Percentiles rank a stretch among this genome's conserved stretches.
Conservation (phyloP, 1,140 invertebrate species). For the Telenomus remus region DNA sequence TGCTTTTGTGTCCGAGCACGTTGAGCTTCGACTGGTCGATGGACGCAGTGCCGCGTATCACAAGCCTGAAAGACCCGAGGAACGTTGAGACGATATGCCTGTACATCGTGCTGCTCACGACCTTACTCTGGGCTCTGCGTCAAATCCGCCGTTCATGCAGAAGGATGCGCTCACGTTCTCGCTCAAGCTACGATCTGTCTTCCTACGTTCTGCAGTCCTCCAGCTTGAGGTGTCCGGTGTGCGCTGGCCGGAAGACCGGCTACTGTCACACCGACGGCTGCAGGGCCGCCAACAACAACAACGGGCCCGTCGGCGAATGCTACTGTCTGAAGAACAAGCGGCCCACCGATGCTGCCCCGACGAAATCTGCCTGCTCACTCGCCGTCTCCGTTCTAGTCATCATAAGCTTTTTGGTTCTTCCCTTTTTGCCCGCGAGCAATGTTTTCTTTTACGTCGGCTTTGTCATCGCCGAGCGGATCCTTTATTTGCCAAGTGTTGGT, state of each 20-base stretch:
- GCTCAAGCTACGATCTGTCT: conserved; percentile 56
- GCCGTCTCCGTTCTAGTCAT: conserved; percentile 78
- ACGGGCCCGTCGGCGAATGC: conserved; percentile 70
- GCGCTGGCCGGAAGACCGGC: conserved; percentile 67
- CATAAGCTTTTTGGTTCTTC: conserved; percentile 87
- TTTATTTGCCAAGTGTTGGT: conserved; percentile 97
- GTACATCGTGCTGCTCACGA: conserved; percentile 78
- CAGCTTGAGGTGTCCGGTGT: conserved; percentile 67
- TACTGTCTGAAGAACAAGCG: conserved; percentile 65
- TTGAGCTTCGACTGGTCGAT: conserved; percentile 97
- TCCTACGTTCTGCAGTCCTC: conserved; percentile 56
- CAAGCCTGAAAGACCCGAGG: conserved; percentile 82
- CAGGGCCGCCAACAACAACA: conserved; percentile 75
- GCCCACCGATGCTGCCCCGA: conserved; percentile 21
- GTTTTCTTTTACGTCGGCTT: conserved; percentile 97
- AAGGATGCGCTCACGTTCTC: conserved; percentile 41
- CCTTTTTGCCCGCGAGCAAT: conserved; percentile 96
- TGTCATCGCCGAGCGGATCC: conserved; percentile 95
- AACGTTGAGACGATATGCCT: conserved; percentile 84
- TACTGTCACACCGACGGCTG: conserved; percentile 73
- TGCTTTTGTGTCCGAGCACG: conserved; percentile 87
- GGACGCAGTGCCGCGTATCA: conserved; percentile 91
- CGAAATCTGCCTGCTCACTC: conserved; percentile 55
- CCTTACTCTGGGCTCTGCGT: conserved; percentile 64
- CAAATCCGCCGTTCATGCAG: conserved; percentile 55